Evolutionary conservation across 2,797 vertebrate genomes (phyloP).

Genomic region (Basileuterus tristriatus): DNA sequence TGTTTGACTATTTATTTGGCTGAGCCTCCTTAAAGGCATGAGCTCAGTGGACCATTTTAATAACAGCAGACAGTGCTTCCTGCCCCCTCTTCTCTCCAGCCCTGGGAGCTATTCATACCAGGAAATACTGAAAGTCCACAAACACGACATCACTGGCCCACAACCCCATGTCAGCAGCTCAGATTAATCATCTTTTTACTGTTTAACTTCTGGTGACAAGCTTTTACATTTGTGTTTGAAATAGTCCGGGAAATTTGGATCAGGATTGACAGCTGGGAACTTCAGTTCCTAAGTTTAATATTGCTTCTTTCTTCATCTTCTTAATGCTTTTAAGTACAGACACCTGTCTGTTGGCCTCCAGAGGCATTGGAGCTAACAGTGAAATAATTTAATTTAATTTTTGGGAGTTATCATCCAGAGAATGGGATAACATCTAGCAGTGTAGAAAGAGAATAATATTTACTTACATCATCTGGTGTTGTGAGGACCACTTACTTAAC

Average conservation of each 20-base stretch:
- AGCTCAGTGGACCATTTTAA: constrained; percentile 58
- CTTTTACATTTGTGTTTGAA: constrained; percentile 11
- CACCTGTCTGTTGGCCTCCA: background rate
- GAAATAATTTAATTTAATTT: background rate
- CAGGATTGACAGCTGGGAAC: background rate
- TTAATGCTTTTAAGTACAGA: background rate
- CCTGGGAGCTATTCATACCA: constrained; percentile 24
- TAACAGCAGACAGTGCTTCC: constrained; percentile 30
- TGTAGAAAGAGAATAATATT: background rate
- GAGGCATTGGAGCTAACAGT: background rate
- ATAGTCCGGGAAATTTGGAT: background rate
- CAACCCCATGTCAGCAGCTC: background rate
- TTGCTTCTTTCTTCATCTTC: background rate
- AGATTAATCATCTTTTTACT: constrained; percentile 8
- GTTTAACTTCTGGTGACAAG: constrained; percentile 11
- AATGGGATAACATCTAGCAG: background rate
- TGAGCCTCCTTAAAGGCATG: constrained; percentile 39
- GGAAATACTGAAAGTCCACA: background rate
- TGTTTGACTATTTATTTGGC: background rate
- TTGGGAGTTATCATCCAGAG: background rate
- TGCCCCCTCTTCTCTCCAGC: background rate
- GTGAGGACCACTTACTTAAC: background rate
- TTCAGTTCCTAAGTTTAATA: background rate
- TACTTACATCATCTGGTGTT: background rate
- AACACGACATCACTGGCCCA: background rate